A percentile compares a stretch with the other conserved stretches of the same genome.
These are phyloP conservation scores for Augiades crinisus DNA, from an alignment of 2,888 invertebrate species.

Conservation along the genomic window DNA sequence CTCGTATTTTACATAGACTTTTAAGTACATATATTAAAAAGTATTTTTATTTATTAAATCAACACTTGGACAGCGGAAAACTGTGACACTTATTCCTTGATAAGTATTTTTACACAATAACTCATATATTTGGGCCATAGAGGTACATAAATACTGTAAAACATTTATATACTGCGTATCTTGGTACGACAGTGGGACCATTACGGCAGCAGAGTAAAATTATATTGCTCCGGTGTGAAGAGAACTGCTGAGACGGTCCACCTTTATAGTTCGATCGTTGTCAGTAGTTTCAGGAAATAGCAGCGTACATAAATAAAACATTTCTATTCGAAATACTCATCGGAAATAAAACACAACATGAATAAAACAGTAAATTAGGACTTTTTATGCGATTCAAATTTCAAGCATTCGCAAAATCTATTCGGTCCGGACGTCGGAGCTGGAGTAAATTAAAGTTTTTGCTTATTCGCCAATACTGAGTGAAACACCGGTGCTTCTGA, in stretches of 20 bases:
- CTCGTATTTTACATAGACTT: no score
- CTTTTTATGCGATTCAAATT: slow-evolving; percentile 20
- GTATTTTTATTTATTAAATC: not conserved
- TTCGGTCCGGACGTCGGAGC: slow-evolving; percentile 4
- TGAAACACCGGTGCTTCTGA: not conserved
- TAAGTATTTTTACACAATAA: no score
- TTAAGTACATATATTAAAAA: not conserved
- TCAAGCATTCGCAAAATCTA: slow-evolving; percentile 9
- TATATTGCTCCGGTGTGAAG: no score
- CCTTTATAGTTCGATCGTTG: no score
- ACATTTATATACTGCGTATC: no score
- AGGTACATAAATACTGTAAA: no score
- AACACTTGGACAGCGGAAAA: no score
- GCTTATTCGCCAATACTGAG: slow-evolving; percentile 12
- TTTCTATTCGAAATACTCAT: not conserved
- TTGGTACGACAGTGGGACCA: no score
- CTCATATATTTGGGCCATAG: no score
- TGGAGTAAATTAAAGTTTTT: slow-evolving; percentile 23
- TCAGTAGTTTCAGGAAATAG: not conserved
- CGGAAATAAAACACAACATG: slow-evolving; percentile 9
- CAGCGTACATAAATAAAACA: not conserved
- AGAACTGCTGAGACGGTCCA: no score
- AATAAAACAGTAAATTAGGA: slow-evolving; percentile 23
- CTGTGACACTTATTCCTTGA: no score
- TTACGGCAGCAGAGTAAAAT: no score